Evolutionary conservation across 2,888 invertebrate species (phyloP), one percentile per base, ranked within the genome.

Genomic region (Phanerotoma sp.): DNA sequence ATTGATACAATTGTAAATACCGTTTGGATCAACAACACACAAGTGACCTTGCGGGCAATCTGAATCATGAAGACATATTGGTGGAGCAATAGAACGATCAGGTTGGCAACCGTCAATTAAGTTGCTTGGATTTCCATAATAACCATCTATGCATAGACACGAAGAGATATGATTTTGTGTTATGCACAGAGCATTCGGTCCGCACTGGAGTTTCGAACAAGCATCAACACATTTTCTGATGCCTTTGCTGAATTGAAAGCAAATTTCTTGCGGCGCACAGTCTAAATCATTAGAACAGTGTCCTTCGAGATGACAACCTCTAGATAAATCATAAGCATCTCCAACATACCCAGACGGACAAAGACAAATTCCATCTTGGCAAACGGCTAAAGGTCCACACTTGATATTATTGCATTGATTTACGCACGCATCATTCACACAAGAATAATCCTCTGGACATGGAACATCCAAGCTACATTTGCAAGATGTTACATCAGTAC

Each of bases 181-280:
- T 6, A 93, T 84, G 72, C 94, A 94, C 1, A 93, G 77, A 3
- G 94, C 93, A 75, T 94, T 94, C 0, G 93, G 93, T 10, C 94
- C 94, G 72, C 94, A 94, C 68, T 93, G 92, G 28, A 91, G 81
- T 78, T 91, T 91, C 61, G 87, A 87, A 70, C 94, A 95, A 0
- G 89, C 90, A 72, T 93, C 92, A 3, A 92, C 86, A 75, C 93
- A 94, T 77, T 90, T 90, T 51, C 93, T 82, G 4, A 85, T 74
- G 22, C 87, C 88, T 79, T 86, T 89, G 44, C 88, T 86, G 22
- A 90, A 78, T 79, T 92, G 91, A 79, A 93, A 91, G 74, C 94
- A 95, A 68, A 94, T 93, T 79, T 94, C 89, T 2, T 89, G 84
- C 66, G 87, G 85, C 61, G 85, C 84, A 70, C 95, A 95, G 64